phyloP scores from a whole-genome alignment of 1,140 invertebrate genomes.

The Leptoteleia sp. region DNA sequence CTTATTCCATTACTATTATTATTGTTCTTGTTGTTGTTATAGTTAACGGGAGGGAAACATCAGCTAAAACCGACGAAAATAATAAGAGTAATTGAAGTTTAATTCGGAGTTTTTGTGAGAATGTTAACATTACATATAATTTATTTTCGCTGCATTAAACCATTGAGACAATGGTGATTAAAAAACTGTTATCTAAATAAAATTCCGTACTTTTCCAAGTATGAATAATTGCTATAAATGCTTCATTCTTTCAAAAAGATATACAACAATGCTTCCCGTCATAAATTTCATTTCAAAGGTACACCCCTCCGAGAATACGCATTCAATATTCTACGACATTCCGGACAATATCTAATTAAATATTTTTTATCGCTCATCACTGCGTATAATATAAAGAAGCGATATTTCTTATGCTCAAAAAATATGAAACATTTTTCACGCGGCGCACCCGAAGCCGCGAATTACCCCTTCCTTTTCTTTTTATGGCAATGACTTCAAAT shows the following conservation, averaged over 20 bases:
- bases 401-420: slow-evolving; percentile 19
- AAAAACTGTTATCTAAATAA: neutral
- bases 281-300: slow-evolving; percentile 11
- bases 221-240: neutral
- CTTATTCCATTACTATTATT: too few relatives aligned
- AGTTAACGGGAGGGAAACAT: too few relatives aligned
- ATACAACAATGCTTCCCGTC: slow-evolving; percentile 1
- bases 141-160: neutral
- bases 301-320: neutral
- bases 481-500: neutral
- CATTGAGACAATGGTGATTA: neutral
- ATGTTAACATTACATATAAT: neutral
- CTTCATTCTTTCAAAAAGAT: slow-evolving; percentile 1
- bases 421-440: slow-evolving; percentile 25
- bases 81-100: too few relatives aligned
- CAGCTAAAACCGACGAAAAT: too few relatives aligned
- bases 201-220: neutral
- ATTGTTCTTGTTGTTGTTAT: too few relatives aligned
- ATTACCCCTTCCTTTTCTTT: slow-evolving; percentile 1
- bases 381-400: slow-evolving; percentile 13
- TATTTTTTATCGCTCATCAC: slow-evolving; percentile 30
- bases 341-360: slow-evolving; percentile 28
- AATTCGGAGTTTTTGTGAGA: too few relatives aligned
- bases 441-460: slow-evolving; percentile 11
- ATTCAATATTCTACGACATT: slow-evolving; percentile 12